Conservation (phyloP, 2,888 invertebrate species). For the Pilophorus perplexus region DNA sequence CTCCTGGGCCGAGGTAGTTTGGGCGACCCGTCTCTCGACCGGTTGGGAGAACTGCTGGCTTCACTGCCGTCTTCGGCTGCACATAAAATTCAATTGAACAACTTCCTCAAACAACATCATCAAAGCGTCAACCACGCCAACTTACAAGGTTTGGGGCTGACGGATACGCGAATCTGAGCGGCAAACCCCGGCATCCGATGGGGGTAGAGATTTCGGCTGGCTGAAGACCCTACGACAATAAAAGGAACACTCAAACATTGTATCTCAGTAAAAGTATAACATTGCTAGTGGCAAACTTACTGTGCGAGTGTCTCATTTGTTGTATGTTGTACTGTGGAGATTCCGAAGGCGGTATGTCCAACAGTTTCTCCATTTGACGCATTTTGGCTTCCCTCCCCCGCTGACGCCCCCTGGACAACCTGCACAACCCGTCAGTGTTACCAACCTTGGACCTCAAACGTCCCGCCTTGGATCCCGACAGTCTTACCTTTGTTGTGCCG, state of each 20-base stretch:
- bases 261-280: not conserved
- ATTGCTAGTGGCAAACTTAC: constrained; percentile 36
- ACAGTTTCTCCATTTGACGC: constrained; percentile 87
- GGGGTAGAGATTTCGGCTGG: constrained; percentile 53
- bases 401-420: constrained; percentile 70
- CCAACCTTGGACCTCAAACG: not conserved
- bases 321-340: constrained; percentile 47
- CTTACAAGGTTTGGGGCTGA: constrained; percentile 44
- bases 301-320: constrained; percentile 50
- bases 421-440: constrained; percentile 45
- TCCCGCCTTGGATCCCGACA: not conserved
- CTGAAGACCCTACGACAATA: constrained; percentile 28
- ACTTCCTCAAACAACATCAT: not conserved
- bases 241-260: too few relatives aligned
- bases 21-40: constrained; percentile 71
- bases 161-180: constrained; percentile 39
- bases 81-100: not conserved
- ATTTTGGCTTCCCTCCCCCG: constrained; percentile 96
- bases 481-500: constrained; percentile 86
- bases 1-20: constrained; percentile 69
- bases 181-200: constrained; percentile 54
- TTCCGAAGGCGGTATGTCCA: constrained; percentile 69
- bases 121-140: too few relatives aligned
- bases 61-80: constrained; percentile 39
- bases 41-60: constrained; percentile 39